Base-by-base conservation (phyloP, 2,888 invertebrate genomes). In the Ophioninae sp. region DNA sequence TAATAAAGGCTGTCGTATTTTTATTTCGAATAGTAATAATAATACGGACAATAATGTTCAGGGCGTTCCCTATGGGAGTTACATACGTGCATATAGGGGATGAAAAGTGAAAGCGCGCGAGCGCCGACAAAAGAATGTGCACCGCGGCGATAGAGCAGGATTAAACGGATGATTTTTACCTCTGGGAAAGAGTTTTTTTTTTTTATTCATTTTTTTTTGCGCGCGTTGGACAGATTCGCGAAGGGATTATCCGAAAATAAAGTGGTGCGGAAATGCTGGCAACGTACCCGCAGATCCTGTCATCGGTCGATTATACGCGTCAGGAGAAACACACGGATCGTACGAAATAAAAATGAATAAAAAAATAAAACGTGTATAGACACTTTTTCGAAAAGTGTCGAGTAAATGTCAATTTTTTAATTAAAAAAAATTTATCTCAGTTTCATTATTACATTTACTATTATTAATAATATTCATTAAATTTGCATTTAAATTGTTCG, bases 171-270 rank as follows among this genome's bases (percentile, higher is more conserved):
- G 61, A 78, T 72, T 72, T 65, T 39, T 51, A 44, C 58, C 56
- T 56, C 63, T 68, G n/a, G 10, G 44, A 61, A 79, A 67, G 64
- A 58, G 79, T 79, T 79, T 74, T 82, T 82, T 79, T 67, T 51
- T 68, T 75, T 69, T 64, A 20, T 64, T 58, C 71, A 39, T 51
- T 51, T 13, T 51, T 51, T 51, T 51, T 13, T 13, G 17, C 41
- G 41, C 41, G 41, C 17, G 51, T 51, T 17, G 51, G 51, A 13
- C 68, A 37, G 58, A 58, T n/a, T 44, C 59, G 68, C 17, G 58
- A 79, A 68, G 61, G 78, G 81, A 83, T 79, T 81, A 84, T 76
- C 69, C 72, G 71, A 75, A 69, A 71, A 82, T 79, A 76, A 77
- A 79, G 77, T 81, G 78, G 61, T n/a, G 68, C 58, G 74, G 41